Evolutionary conservation across 2,797 vertebrate genomes (phyloP), one percentile per base, ranked within the genome.

Genomic region (Betta splendens): DNA sequence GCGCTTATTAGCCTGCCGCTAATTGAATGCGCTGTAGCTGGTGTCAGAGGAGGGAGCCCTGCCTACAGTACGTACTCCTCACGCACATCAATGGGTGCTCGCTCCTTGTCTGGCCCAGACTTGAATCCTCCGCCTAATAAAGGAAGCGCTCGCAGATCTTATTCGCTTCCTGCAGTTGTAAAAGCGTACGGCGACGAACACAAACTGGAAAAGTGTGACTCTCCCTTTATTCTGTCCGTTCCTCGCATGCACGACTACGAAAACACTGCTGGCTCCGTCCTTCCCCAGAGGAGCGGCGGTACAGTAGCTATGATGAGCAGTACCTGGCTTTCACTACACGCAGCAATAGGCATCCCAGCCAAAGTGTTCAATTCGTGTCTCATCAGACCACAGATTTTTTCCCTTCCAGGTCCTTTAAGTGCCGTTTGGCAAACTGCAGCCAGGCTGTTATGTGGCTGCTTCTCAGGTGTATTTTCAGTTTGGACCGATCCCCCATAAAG

Each of bases 21-120:
- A 91, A 92, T 90, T 90, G 85, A 90, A 90, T 86, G 77, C 75
- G 69, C 77, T 83, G 79, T 89, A 89, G 90, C 88, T 90, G 87
- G 85, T 86, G 86, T 82, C 77, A 77, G 65, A 60, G 61, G 51
- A n/a, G 60, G 73, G 62, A 75, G 65, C 51, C 67, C 29, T 43
- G 18, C 52, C 28, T 37, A 12, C 52, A 16, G n/a, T n/a, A n/a
- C n/a, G n/a, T n/a, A n/a, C n/a, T n/a, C n/a, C n/a, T n/a, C n/a
- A n/a, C n/a, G n/a, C n/a, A n/a, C n/a, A n/a, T n/a, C n/a, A n/a
- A n/a, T n/a, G n/a, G n/a, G n/a, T n/a, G n/a, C n/a, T n/a, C n/a
- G n/a, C n/a, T n/a, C n/a, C n/a, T n/a, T n/a, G n/a, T n/a, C n/a
- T n/a, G n/a, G n/a, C n/a, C n/a, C n/a, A n/a, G n/a, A n/a, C n/a